These are phyloP conservation scores for Serrognathus titanus DNA, from an alignment of 2,888 invertebrate species.

Conservation along the genomic window DNA sequence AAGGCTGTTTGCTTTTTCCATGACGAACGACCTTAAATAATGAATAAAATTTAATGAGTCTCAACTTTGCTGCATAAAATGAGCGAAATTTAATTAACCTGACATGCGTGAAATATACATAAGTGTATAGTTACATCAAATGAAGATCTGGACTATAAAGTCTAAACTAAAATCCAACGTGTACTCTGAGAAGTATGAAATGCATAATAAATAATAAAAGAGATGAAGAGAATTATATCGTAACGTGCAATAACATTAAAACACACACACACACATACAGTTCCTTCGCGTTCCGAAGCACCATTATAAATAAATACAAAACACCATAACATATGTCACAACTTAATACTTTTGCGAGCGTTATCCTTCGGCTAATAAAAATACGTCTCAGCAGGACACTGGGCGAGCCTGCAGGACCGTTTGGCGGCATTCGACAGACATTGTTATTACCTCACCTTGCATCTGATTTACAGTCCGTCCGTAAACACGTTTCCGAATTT, in stretches of 20 bases:
- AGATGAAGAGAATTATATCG: too few relatives aligned
- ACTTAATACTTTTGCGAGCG: conserved; percentile 25
- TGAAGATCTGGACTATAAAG: too few relatives aligned
- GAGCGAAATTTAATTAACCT: too few relatives aligned
- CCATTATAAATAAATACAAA: conserved; percentile 15
- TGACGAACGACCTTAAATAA: too few relatives aligned
- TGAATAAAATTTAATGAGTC: too few relatives aligned
- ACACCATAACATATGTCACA: conserved; percentile 27
- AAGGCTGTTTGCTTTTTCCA: too few relatives aligned
- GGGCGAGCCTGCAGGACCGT: conserved; percentile 27
- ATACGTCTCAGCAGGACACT: conserved; percentile 25
- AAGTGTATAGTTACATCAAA: too few relatives aligned
- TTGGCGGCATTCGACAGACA: conserved; percentile 29
- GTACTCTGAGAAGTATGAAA: too few relatives aligned
- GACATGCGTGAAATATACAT: too few relatives aligned
- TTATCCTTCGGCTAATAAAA: conserved; percentile 19
- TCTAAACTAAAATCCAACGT: too few relatives aligned
- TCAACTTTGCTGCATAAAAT: too few relatives aligned
- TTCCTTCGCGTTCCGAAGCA: conserved; percentile 8
- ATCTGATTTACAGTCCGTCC: conserved; percentile 27
- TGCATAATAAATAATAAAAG: too few relatives aligned
- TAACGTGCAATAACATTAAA: not conserved
- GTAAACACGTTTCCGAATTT: conserved; percentile 16
- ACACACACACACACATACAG: not conserved
- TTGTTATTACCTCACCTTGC: conserved; percentile 32